These are phyloP conservation scores for Peromyscus nudipes DNA, from an alignment of 2,797 vertebrate species.

Conservation along the genomic window DNA sequence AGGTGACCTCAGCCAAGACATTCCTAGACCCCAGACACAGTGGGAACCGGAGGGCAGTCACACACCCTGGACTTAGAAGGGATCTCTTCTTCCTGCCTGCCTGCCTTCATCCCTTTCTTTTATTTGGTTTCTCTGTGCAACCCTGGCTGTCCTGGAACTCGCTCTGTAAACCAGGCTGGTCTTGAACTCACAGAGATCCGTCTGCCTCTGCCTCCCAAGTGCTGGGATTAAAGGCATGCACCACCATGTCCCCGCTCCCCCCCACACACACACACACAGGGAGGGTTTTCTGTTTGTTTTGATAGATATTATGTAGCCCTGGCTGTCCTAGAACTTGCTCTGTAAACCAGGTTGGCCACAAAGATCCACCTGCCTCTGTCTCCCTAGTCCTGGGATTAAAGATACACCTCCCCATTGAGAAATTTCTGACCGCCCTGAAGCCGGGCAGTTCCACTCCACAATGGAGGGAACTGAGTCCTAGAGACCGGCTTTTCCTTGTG, in stretches of 20 bases:
- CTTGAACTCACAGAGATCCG: background rate
- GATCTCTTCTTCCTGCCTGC: background rate
- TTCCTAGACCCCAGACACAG: background rate
- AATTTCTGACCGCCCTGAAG: background rate
- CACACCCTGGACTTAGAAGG: background rate
- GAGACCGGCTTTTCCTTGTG: background rate
- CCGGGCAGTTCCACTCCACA: background rate
- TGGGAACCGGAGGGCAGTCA: background rate
- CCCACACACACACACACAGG: background rate
- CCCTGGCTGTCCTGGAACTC: background rate
- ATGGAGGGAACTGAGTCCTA: constrained; percentile 19
- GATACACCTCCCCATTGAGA: no score
- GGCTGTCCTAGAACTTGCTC: no score
- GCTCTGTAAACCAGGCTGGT: background rate
- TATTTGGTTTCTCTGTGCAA: background rate
- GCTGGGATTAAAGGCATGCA: background rate
- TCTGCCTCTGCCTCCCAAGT: background rate
- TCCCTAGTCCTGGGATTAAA: background rate
- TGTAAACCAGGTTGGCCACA: background rate
- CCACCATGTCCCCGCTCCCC: background rate
- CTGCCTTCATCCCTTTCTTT: background rate
- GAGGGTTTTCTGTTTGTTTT: background rate
- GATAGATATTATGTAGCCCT: background rate
- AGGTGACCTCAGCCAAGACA: background rate
- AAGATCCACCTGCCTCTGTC: background rate